Percentiles rank a stretch among this genome's conserved stretches.
Conservation (phyloP, 2,888 invertebrate genomes). For the Acanthosepion lycidas region DNA sequence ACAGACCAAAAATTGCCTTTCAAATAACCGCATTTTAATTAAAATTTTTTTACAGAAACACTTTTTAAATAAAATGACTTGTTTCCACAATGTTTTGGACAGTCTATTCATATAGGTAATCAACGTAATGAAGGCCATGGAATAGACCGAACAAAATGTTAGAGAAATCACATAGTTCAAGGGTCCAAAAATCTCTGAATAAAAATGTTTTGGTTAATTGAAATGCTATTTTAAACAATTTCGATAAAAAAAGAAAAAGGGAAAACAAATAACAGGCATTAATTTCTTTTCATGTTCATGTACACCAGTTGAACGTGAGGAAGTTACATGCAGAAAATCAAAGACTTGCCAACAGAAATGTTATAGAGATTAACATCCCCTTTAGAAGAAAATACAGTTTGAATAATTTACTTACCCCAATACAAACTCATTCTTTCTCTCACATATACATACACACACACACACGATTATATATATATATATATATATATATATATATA, state of each 20-base stretch:
- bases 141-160: no score
- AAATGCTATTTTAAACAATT: neutral
- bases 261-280: neutral
- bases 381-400: neutral
- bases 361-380: neutral
- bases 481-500: no score
- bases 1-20: no score
- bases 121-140: no score
- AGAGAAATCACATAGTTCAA: neutral
- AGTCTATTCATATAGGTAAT: no score
- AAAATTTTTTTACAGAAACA: no score
- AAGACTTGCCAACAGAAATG: neutral
- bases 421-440: neutral
- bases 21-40: no score
- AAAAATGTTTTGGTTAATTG: neutral
- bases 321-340: neutral
- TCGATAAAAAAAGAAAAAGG: neutral
- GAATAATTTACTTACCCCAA: conserved; percentile 8
- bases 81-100: no score
- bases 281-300: neutral
- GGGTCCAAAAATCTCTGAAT: neutral
- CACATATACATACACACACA: neutral
- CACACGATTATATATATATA: no score
- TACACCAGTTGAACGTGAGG: no score
- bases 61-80: no score